phyloP scores from a whole-genome alignment of 2,113 vertebrate species.

The Atlantisia rogersi region DNA sequence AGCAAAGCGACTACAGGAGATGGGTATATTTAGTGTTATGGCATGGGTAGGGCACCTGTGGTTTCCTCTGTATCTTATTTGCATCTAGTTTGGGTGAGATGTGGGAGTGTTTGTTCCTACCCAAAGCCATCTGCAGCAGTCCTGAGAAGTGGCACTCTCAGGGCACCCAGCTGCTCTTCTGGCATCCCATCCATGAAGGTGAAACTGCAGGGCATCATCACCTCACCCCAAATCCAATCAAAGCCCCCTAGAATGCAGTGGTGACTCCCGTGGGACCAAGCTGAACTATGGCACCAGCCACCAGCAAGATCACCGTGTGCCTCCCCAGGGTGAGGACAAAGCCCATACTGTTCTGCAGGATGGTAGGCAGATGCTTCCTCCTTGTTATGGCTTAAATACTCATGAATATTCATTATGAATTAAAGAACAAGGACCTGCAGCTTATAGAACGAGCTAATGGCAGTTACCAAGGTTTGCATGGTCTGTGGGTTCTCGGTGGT shows the following conservation, averaged over 20 bases:
- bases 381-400: neutral
- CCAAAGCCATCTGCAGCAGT: too few species aligned
- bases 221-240: neutral
- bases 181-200: too few species aligned
- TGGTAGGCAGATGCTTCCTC: neutral
- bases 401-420: neutral
- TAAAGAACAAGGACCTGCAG: neutral
- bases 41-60: neutral
- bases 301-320: neutral
- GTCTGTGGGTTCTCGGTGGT: fast-evolving
- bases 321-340: neutral
- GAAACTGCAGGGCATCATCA: neutral
- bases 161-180: neutral
- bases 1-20: fast-evolving
- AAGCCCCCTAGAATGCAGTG: neutral
- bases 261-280: neutral
- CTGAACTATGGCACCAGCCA: neutral
- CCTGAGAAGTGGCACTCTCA: fast-evolving
- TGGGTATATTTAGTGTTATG: fast-evolving
- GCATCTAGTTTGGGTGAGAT: neutral
- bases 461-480: neutral
- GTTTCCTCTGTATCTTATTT: neutral
- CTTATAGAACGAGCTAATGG: neutral
- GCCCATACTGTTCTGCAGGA: neutral
- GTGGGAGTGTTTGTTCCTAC: neutral